Conservation (phyloP, 2,888 invertebrate genomes). For the Melanchra persicariae region DNA sequence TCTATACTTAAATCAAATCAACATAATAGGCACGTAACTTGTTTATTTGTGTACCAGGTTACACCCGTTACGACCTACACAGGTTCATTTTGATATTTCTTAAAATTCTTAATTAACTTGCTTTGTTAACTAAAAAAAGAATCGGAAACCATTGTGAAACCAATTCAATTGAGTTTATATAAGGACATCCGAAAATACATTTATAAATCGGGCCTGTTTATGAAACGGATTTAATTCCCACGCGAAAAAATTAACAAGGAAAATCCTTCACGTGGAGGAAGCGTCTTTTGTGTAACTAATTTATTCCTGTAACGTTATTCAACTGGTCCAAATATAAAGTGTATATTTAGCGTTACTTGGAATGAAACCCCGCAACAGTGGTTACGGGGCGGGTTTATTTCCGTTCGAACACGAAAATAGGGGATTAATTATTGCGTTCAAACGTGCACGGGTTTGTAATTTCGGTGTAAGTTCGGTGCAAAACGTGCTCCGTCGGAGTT, state of each 20-base stretch:
- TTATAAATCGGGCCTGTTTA: slow-evolving; percentile 14
- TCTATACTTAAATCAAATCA: no score
- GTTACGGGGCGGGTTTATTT: slow-evolving; percentile 47
- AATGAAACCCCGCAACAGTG: slow-evolving; percentile 44
- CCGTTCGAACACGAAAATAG: slow-evolving; percentile 22
- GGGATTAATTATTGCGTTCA: slow-evolving; percentile 21
- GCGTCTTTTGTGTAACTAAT: slow-evolving; percentile 29
- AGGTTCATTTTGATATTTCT: neutral
- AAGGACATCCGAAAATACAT: slow-evolving; percentile 18
- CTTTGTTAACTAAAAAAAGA: slow-evolving; percentile 14
- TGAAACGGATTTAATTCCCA: neutral
- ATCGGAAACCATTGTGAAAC: neutral
- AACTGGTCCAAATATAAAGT: slow-evolving; percentile 45
- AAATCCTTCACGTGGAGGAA: slow-evolving; percentile 6
- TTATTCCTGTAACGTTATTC: slow-evolving; percentile 53
- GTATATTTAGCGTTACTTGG: slow-evolving; percentile 27
- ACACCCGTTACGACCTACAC: no score
- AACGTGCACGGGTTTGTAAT: slow-evolving; percentile 45
- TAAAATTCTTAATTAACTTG: neutral
- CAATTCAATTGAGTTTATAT: slow-evolving; percentile 7
- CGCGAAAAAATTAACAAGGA: neutral
- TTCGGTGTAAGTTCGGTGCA: slow-evolving; percentile 12
- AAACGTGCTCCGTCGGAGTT: slow-evolving; percentile 28
- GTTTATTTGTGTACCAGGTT: neutral
- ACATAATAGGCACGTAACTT: neutral